phyloP scores from a whole-genome alignment of 2,888 invertebrate species.

The Andrena bucephala region DNA sequence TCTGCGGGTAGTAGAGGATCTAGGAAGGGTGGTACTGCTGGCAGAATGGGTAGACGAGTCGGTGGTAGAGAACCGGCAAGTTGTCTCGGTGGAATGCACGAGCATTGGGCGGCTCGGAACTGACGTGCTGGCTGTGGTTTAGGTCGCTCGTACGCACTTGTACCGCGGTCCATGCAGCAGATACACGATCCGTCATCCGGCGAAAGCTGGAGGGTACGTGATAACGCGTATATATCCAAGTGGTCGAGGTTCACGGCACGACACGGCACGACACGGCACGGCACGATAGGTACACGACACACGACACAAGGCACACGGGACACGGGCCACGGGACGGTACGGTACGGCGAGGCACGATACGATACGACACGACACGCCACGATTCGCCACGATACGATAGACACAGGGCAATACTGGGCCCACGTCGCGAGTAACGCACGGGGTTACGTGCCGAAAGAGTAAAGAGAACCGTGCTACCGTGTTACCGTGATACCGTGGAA shows the following conservation, averaged over 20 bases:
- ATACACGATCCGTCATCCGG: slow-evolving; percentile 72
- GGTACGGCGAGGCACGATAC: slow-evolving; percentile 4
- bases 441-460: slow-evolving; percentile 43
- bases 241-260: slow-evolving; percentile 49
- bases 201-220: slow-evolving; percentile 39
- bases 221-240: slow-evolving; percentile 55
- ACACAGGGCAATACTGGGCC: background rate
- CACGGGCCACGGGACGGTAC: slow-evolving; percentile 9
- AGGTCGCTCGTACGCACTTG: slow-evolving; percentile 62
- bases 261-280: slow-evolving; percentile 40
- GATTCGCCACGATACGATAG: slow-evolving; percentile 8
- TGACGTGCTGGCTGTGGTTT: slow-evolving; percentile 66
- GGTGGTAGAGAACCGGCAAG: slow-evolving; percentile 59
- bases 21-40: slow-evolving; percentile 68
- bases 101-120: slow-evolving; percentile 71
- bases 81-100: slow-evolving; percentile 62
- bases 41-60: slow-evolving; percentile 61
- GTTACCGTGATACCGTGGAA: slow-evolving; percentile 8
- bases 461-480: slow-evolving; percentile 20
- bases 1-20: slow-evolving; percentile 81
- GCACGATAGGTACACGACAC: slow-evolving; percentile 31
- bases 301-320: slow-evolving; percentile 9
- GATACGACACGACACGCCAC: slow-evolving; percentile 8
- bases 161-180: slow-evolving; percentile 68
- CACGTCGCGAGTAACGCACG: slow-evolving; percentile 34